Percentiles rank a stretch among this genome's conserved stretches.
These are phyloP conservation scores for Eulithis testata DNA, from an alignment of 2,888 invertebrate species.

Conservation along the genomic window DNA sequence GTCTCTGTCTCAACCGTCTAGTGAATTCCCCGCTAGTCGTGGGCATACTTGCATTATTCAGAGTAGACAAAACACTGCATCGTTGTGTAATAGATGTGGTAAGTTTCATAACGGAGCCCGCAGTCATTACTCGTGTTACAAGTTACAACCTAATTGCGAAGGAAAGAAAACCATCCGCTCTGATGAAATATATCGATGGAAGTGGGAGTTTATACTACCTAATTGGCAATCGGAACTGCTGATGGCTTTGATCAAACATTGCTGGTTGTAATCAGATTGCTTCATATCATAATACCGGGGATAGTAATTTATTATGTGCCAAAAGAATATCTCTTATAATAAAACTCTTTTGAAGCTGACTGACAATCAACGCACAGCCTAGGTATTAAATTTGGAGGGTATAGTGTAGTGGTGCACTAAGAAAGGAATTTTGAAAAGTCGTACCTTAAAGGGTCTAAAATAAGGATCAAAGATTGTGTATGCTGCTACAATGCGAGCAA, in stretches of 20 bases:
- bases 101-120: constrained; percentile 29
- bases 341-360: no score
- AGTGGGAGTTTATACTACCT: constrained; percentile 21
- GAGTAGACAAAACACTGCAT: constrained; percentile 7
- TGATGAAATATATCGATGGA: constrained; percentile 31
- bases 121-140: constrained; percentile 21
- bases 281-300: background rate
- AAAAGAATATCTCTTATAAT: no score
- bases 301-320: no score
- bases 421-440: no score
- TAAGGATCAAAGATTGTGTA: no score
- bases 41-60: constrained; percentile 15
- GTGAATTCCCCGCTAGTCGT: no score
- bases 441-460: no score
- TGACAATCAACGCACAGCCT: no score
- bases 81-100: constrained; percentile 26
- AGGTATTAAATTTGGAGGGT: no score
- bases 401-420: no score
- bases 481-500: no score
- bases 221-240: constrained; percentile 24
- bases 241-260: constrained; percentile 12
- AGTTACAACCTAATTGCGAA: constrained; percentile 25
- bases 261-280: constrained; percentile 13
- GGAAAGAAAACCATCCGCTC: constrained; percentile 37
- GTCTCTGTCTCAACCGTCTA: no score